Percentiles rank a stretch among this genome's conserved stretches.
Conservation (phyloP, 2,888 invertebrate genomes). For the Pinctada fucata region DNA sequence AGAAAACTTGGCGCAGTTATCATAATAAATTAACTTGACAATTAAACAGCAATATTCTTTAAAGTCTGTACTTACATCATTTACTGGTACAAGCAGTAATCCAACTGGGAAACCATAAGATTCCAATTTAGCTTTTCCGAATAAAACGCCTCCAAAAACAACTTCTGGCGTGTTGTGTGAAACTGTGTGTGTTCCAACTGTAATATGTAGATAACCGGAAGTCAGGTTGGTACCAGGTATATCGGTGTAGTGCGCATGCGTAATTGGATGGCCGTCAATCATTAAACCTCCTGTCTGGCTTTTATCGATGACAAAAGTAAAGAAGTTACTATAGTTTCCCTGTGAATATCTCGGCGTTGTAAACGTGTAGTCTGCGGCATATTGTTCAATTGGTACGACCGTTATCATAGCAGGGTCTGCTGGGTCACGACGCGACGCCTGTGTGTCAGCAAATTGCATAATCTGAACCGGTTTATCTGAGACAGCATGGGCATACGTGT, state of each 20-base stretch:
- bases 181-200: constrained; percentile 26
- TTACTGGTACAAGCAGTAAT: constrained; percentile 15
- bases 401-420: constrained; percentile 62
- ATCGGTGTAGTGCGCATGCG: constrained; percentile 28
- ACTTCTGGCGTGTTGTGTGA: constrained; percentile 12
- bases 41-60: too few relatives aligned
- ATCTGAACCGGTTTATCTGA: constrained; percentile 53
- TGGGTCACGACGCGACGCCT: constrained; percentile 34
- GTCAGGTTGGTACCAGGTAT: constrained; percentile 46
- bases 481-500: constrained; percentile 36
- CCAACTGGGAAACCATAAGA: constrained; percentile 33
- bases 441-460: constrained; percentile 54
- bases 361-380: constrained; percentile 53
- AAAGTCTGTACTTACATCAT: constrained; percentile 17
- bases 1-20: too few relatives aligned
- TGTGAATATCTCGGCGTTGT: constrained; percentile 51
- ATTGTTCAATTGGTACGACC: constrained; percentile 61
- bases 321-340: constrained; percentile 47
- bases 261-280: constrained; percentile 41
- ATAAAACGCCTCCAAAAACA: constrained; percentile 26
- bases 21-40: too few relatives aligned
- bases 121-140: constrained; percentile 28
- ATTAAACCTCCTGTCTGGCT: constrained; percentile 41
- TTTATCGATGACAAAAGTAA: constrained; percentile 49
- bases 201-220: constrained; percentile 37